Base-by-base conservation (phyloP, 2,113 vertebrate genomes). In the Toxostoma redivivum region DNA sequence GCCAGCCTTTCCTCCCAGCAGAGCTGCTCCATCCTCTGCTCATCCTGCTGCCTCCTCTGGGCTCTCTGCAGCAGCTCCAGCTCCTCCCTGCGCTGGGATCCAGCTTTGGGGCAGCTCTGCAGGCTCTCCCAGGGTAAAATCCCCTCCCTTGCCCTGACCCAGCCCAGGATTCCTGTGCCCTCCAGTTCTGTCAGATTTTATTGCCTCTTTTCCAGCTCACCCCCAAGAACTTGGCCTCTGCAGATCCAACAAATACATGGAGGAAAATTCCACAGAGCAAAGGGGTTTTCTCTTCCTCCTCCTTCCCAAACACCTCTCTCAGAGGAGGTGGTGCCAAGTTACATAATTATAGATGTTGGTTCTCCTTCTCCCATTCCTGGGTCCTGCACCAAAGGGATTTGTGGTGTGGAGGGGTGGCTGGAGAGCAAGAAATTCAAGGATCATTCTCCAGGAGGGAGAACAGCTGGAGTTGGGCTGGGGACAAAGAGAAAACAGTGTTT, bases 171-270 rank as follows among this genome's bases (percentile, higher is more conserved):
- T 12, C 42, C 22, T 17, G 10, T 33, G 35, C 37, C 51, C 53
- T 60, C 21, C 38, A 33, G 20, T 13, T 28, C 38, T 74, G 15
- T 4, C 38, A 24, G 69, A 7, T 60, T 66, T 97, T 92, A 70
- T 95, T 90, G 56, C 58, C 93, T 56, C 94, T 88, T 95, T 96
- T 82, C 90, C 95, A 87, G 62, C 61, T 96, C 95, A 95, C 81
- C 90, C 93, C 74, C 30, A 74, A 91, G 11, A 60, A 54, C 35
- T 81, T 62, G 58, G 61, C 58, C 42, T 67, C 77, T 2, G 78
- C 64, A 91, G 76, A 92, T 58, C 92, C 95, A 95, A 91, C 37
- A 81, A 22, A 69, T 20, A 9, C 74, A 44, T 5, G 88, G 76
- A 90, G 65, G 83, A 48, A 83, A 85, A 86, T 72, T 81, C 77